These are phyloP conservation scores for Heloderma charlesbogerti DNA, from an alignment of 2,113 vertebrate genomes.

Conservation along the genomic window DNA sequence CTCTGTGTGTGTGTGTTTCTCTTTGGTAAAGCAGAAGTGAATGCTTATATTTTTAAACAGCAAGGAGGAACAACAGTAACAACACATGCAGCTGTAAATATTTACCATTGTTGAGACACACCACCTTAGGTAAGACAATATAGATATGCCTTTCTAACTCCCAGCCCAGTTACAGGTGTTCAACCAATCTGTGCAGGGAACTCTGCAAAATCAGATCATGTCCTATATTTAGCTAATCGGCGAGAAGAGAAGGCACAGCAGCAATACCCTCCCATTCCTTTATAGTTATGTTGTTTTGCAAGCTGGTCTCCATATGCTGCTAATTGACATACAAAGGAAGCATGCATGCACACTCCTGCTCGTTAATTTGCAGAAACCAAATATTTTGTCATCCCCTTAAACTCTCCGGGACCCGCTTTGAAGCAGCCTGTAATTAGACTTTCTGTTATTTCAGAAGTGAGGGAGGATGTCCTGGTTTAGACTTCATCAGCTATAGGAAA, in stretches of 20 bases:
- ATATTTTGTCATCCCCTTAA: slow-evolving; percentile 71
- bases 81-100: slow-evolving; percentile 7
- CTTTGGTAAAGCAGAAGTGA: not conserved
- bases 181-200: slow-evolving; percentile 71
- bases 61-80: not conserved
- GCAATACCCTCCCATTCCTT: slow-evolving; percentile 53
- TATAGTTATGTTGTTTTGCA: slow-evolving; percentile 65
- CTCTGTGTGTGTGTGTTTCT: no score
- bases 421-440: slow-evolving; percentile 62
- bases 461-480: slow-evolving; percentile 18
- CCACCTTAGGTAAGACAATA: not conserved
- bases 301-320: slow-evolving; percentile 67
- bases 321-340: slow-evolving; percentile 70
- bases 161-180: slow-evolving; percentile 73
- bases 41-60: not conserved
- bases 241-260: not conserved
- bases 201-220: slow-evolving; percentile 32
- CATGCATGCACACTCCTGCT: slow-evolving; percentile 49
- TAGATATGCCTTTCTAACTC: slow-evolving; percentile 36
- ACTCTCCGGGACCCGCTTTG: slow-evolving; percentile 32
- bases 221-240: slow-evolving; percentile 6
- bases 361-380: slow-evolving; percentile 71
- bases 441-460: slow-evolving; percentile 45
- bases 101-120: slow-evolving; percentile 24
- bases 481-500: slow-evolving; percentile 34